phyloP scores from a whole-genome alignment of 2,797 vertebrate genomes.

The Pseudomugil gertrudae region DNA sequence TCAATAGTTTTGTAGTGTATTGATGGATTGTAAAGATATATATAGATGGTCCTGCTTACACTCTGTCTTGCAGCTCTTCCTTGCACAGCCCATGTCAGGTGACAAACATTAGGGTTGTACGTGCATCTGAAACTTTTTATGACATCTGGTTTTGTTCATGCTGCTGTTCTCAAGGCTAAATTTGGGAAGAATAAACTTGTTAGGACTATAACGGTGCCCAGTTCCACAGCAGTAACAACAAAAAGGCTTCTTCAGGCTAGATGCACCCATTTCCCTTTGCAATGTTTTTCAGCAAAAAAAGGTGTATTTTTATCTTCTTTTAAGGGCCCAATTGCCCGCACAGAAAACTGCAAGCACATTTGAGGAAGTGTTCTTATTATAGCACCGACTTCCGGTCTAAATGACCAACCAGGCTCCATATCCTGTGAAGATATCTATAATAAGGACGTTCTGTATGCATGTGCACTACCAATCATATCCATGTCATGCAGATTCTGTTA shows the following conservation, averaged over 20 bases:
- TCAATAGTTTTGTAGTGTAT: background rate
- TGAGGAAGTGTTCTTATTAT: background rate
- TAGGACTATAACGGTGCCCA: background rate
- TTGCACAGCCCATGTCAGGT: too few relatives aligned
- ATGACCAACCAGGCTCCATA: background rate
- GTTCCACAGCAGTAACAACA: background rate
- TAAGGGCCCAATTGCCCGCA: background rate
- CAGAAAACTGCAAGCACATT: background rate
- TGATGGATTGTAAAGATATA: too few relatives aligned
- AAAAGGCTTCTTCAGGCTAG: too few relatives aligned
- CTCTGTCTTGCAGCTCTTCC: background rate
- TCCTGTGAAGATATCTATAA: background rate
- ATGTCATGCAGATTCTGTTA: background rate
- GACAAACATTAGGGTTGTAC: too few relatives aligned
- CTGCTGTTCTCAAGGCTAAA: background rate
- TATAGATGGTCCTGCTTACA: too few relatives aligned
- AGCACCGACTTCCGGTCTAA: background rate
- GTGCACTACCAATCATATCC: background rate
- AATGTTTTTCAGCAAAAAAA: background rate
- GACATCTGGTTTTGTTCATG: background rate
- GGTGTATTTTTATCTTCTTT: background rate
- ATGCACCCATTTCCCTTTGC: too few relatives aligned
- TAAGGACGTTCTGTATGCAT: background rate
- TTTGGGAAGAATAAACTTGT: background rate
- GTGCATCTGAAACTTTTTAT: background rate